Evolutionary conservation across 2,888 invertebrate genomes (phyloP), one percentile per base, ranked within the genome.

Genomic region (Nephrotoma guestfalica): DNA sequence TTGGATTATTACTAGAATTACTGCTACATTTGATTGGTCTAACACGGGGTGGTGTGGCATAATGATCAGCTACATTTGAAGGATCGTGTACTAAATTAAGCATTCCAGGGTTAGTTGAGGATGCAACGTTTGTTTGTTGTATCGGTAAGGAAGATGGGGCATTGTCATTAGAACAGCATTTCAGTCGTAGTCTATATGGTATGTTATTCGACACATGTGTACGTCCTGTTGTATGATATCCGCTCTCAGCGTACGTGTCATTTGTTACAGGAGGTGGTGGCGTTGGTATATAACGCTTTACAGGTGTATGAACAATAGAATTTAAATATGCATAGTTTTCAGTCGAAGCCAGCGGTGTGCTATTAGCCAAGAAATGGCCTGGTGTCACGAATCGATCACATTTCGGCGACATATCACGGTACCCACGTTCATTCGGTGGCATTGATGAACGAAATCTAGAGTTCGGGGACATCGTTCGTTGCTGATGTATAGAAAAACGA

Each of bases 221-320:
- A 47, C 83, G 41, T n/a, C 84, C 86, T 40, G 86, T 85, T 45
- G 86, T 87, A 71, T 88, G 88, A 86, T 88, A 88, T 40, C 87
- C 88, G 40, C 86, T 87, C 45, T 83, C 87, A 41, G 83, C 42
- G 47, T 87, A 85, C 0, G 85, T 86, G 71, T 88, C 88, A 86
- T 87, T 86, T 30, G 87, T 87, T 43, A 89, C 88, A n/a, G 90
- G 88, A 71, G 91, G 90, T 3, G 91, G 91, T 30, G 91, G 91
- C 5, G 91, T 91, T 4, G 92, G 92, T 15, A 92, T 90, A 87
- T 92, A 92, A 0, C 92, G 90, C 86, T 92, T 92, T 0, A 92
- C 91, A 2, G 92, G 92, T 6, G 92, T 92, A 87, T 92, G 91
- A 5, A 91, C 91, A 13, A 91, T 89, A n/a, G 91, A 90, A 0